These are phyloP conservation scores for Leuciscus idus DNA, from an alignment of 2,113 vertebrate genomes.

Conservation along the genomic window DNA sequence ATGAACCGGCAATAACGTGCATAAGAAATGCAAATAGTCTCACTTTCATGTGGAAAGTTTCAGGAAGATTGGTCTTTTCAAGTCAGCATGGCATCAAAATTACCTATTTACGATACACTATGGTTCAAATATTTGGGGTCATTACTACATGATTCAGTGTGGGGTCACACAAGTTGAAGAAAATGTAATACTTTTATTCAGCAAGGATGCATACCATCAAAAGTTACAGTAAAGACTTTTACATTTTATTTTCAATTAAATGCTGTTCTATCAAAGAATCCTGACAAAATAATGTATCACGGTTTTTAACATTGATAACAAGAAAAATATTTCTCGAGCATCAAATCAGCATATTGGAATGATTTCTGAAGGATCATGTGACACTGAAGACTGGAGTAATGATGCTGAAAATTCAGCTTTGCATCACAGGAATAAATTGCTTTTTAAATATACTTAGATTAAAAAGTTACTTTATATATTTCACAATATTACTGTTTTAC, in stretches of 20 bases:
- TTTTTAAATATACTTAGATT: no score
- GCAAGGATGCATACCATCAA: neutral
- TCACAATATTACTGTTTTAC: neutral
- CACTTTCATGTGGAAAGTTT: constrained; percentile 22
- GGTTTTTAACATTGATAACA: neutral
- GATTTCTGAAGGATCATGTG: neutral
- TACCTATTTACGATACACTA: neutral
- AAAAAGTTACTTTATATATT: no score
- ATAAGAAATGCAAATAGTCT: constrained; percentile 35
- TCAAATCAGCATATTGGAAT: neutral
- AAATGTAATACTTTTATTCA: neutral
- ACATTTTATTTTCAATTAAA: neutral
- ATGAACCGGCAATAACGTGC: constrained; percentile 52
- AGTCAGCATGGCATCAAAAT: neutral
- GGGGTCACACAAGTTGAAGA: neutral
- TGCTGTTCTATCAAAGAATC: neutral
- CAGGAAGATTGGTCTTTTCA: neutral
- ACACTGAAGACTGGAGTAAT: neutral
- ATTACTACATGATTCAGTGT: no score
- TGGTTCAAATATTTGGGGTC: neutral
- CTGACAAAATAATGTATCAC: neutral
- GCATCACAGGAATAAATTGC: no score
- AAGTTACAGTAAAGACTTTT: neutral
- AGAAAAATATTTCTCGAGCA: neutral
- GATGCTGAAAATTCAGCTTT: neutral